These are phyloP conservation scores for Agrochola lota DNA, from an alignment of 2,888 invertebrate genomes.

Conservation along the genomic window DNA sequence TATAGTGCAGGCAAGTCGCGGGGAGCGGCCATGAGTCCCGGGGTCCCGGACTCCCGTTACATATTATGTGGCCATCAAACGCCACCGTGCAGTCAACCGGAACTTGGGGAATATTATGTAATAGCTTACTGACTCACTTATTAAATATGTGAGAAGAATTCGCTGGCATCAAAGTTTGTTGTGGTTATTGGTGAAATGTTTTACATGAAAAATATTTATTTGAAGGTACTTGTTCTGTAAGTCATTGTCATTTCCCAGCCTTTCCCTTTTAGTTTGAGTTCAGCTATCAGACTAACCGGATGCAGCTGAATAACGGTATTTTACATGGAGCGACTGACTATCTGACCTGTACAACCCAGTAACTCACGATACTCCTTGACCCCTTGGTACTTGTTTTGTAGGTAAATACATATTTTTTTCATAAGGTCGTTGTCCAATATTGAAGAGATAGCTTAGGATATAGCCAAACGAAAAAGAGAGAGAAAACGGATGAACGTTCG, in stretches of 20 bases:
- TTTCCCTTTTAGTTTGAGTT: neutral
- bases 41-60: slow-evolving; percentile 71
- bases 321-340: too few relatives aligned
- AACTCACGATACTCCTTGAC: neutral
- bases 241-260: neutral
- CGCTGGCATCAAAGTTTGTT: slow-evolving; percentile 11
- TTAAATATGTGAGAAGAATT: slow-evolving; percentile 36
- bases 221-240: neutral
- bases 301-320: neutral
- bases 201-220: neutral
- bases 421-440: neutral
- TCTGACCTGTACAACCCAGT: too few relatives aligned
- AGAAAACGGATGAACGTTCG: neutral
- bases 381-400: slow-evolving; percentile 6
- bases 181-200: neutral
- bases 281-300: neutral
- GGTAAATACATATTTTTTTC: neutral
- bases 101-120: slow-evolving; percentile 65
- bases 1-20: slow-evolving; percentile 51
- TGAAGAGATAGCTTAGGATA: neutral
- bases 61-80: slow-evolving; percentile 82
- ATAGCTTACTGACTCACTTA: slow-evolving; percentile 38
- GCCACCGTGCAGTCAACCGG: slow-evolving; percentile 77
- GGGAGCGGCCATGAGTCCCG: slow-evolving; percentile 58
- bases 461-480: too few relatives aligned